A percentile compares a stretch with the other conserved stretches of the same genome.
These are phyloP conservation scores for Anneissia japonica DNA, from an alignment of 35 echinoderm and acorn worm genomes.

Conservation along the genomic window DNA sequence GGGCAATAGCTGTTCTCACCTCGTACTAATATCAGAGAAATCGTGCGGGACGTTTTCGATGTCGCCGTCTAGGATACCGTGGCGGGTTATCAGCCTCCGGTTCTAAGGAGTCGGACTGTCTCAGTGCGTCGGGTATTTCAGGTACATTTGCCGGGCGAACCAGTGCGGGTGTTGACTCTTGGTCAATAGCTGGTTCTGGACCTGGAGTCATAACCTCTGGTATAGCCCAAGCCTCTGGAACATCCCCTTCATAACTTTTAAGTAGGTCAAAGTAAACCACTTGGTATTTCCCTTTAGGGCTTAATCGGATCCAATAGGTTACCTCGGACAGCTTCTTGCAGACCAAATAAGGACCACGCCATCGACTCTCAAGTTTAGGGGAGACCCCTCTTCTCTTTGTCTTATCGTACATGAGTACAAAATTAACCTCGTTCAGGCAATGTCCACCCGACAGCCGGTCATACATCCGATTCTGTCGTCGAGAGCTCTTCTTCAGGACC, in stretches of 20 bases:
- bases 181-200: neutral
- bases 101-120: too few species aligned
- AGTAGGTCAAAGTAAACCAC: conserved; percentile 32
- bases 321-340: conserved; percentile 36
- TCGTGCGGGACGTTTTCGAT: neutral
- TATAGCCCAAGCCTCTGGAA: neutral
- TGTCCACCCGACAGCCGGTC: conserved; percentile 2
- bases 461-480: neutral
- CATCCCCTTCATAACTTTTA: conserved; percentile 15
- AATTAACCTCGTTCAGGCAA: conserved; percentile 11
- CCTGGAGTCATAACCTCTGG: neutral
- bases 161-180: too few species aligned
- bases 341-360: conserved; percentile 47
- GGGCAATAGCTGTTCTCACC: too few species aligned
- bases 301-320: conserved; percentile 16
- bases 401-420: conserved; percentile 54
- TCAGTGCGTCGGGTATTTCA: neutral
- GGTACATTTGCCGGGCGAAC: neutral
- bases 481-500: neutral
- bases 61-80: too few species aligned
- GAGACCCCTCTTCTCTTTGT: conserved; percentile 34
- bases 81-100: too few species aligned
- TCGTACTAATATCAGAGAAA: too few species aligned
- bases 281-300: neutral
- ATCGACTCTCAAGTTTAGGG: conserved; percentile 52